A percentile compares a stretch with the other conserved stretches of the same genome.
phyloP scores from a whole-genome alignment of 2,888 invertebrate genomes.

The Trilocha varians region DNA sequence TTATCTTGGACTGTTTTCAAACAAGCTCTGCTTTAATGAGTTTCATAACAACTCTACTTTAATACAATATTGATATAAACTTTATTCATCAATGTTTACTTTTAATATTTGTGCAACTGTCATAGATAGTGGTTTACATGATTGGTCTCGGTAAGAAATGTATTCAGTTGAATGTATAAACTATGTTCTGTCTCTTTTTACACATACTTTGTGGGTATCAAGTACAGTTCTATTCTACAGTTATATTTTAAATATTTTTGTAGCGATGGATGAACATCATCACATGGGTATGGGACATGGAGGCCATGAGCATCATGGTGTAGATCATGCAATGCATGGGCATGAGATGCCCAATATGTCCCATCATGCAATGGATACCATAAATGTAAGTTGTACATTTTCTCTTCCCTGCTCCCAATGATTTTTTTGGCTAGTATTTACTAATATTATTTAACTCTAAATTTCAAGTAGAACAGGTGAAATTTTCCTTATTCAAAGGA shows the following conservation, averaged over 20 bases:
- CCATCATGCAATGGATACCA: constrained; percentile 14
- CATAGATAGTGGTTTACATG: too few species aligned
- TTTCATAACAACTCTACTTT: background rate
- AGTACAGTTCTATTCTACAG: too few species aligned
- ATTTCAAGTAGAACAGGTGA: too few species aligned
- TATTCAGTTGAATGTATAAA: too few species aligned
- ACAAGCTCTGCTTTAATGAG: background rate
- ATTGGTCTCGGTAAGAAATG: too few species aligned
- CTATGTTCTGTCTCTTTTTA: too few species aligned
- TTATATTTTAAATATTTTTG: background rate
- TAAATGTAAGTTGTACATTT: constrained; percentile 6
- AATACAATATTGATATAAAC: background rate
- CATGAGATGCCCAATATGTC: constrained; percentile 23
- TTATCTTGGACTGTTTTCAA: background rate
- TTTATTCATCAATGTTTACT: background rate
- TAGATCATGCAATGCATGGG: constrained; percentile 22
- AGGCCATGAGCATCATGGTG: constrained; percentile 25
- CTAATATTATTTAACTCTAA: too few species aligned
- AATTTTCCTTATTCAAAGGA: too few species aligned
- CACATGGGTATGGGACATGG: constrained; percentile 25
- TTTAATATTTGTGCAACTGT: background rate
- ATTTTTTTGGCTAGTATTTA: too few species aligned
- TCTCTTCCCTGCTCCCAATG: too few species aligned
- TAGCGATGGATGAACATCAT: constrained; percentile 14
- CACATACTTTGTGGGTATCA: too few species aligned